Evolutionary conservation across 2,888 invertebrate genomes (phyloP), one percentile per base, ranked within the genome.

Genomic region (Steinernema scapterisci): DNA sequence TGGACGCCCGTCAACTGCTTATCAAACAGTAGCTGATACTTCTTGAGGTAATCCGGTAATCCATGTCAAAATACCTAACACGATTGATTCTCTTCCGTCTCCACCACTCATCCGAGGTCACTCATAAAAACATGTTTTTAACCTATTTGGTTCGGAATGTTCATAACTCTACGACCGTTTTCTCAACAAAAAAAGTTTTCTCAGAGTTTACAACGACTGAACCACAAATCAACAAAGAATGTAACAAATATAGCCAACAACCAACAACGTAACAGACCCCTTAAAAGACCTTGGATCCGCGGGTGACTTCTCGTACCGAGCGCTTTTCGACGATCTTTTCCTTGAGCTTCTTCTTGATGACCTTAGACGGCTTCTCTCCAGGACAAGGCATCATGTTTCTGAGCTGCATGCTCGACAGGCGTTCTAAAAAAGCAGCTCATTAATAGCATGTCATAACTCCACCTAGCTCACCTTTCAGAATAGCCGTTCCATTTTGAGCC

Each of bases 281-380:
- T 78, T 56, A 77, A n/a, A 78, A 71, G 31, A 78, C 77, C 48
- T 45, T 74, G 6, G 43, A 80, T 16, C 72, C 81, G 27, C 76
- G 72, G 31, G 63, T 72, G 48, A 81, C 75, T 44, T 77, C 78
- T 44, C 77, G 80, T 23, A 73, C 73, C 23, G 72, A 51, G 9
- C 82, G 73, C 43, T 76, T 79, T 74, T 84, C 82, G 56, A 76
- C 78, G 27, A 77, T 56, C 75, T 82, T 82, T 54, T 44, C 70
- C 70, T 77, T 83, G 13, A 82, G 78, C 46, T 70, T 70, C 43
- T 38, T 70, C 76, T 79, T 82, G 70, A 76, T 43, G 27, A 56
- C 71, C 48, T 31, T 27, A 25, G 44, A 19, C 27, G 74, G 72
- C 63, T 75, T 72, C 16, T 73, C 74, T n/a, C 77, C 75, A 0